A percentile compares a stretch with the other conserved stretches of the same genome.
These are phyloP conservation scores for Chelon auratus DNA, from an alignment of 2,797 vertebrate genomes.

Conservation along the genomic window DNA sequence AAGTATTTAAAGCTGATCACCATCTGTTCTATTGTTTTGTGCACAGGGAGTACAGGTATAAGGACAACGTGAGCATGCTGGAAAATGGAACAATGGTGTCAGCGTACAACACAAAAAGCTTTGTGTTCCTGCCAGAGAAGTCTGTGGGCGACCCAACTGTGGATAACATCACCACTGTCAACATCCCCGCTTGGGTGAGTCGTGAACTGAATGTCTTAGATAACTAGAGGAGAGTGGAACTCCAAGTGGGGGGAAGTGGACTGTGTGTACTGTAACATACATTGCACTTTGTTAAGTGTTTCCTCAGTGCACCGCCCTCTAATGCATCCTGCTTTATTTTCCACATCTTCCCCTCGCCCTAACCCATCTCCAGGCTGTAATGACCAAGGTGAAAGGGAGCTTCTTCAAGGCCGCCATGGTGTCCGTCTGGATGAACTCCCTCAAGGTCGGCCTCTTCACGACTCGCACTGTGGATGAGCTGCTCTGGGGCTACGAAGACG, in stretches of 20 bases:
- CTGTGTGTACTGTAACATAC: constrained; percentile 1
- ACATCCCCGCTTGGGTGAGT: constrained; percentile 86
- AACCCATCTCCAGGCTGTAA: constrained; percentile 77
- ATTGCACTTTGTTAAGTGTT: constrained; percentile 26
- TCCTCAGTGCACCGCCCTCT: not conserved
- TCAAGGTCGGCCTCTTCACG: constrained; percentile 57
- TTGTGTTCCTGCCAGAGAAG: constrained; percentile 82
- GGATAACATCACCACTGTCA: constrained; percentile 82
- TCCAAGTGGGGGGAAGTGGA: constrained; percentile 23
- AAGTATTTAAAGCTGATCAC: not conserved
- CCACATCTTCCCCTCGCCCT: too few relatives aligned
- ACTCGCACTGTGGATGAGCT: constrained; percentile 82
- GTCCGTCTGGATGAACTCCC: constrained; percentile 54
- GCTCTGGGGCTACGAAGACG: constrained; percentile 85
- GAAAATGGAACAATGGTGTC: constrained; percentile 78
- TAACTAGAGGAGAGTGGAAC: constrained; percentile 12
- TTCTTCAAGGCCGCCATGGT: constrained; percentile 28
- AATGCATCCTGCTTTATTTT: not conserved
- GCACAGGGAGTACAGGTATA: constrained; percentile 85
- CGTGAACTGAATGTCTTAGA: not conserved
- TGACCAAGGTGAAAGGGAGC: constrained; percentile 72
- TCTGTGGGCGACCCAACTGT: constrained; percentile 82
- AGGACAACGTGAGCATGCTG: constrained; percentile 83
- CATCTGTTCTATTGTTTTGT: constrained; percentile 18
- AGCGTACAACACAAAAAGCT: constrained; percentile 81